phyloP scores from a whole-genome alignment of 2,888 invertebrate genomes.

The Pristionchus arcanus region DNA sequence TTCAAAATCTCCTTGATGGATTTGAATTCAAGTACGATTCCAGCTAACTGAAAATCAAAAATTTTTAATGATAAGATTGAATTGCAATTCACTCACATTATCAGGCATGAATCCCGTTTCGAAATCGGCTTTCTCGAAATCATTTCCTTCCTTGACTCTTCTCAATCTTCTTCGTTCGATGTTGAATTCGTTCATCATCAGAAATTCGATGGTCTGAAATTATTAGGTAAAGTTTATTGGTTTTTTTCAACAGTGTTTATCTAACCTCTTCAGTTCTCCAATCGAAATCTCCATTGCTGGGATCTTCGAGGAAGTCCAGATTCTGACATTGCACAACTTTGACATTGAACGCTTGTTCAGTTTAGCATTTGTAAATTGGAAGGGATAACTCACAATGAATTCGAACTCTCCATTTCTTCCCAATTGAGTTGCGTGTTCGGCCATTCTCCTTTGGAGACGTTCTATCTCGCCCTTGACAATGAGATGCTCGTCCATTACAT shows the following conservation, averaged over 20 bases:
- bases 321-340: not conserved
- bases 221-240: not conserved
- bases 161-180: not conserved
- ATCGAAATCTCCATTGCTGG: not conserved
- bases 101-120: not conserved
- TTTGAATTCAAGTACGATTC: not conserved
- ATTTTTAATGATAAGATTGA: not conserved
- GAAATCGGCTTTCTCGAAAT: not conserved
- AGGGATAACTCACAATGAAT: not conserved
- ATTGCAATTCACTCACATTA: not conserved
- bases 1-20: not conserved
- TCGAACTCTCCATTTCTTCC: not conserved
- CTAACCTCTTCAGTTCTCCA: not conserved
- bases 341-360: too few relatives aligned
- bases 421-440: not conserved
- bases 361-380: not conserved
- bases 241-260: not conserved
- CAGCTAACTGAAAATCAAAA: not conserved
- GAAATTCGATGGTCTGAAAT: not conserved
- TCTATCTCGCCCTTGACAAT: not conserved
- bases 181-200: not conserved
- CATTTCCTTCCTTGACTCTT: not conserved
- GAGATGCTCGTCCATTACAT: not conserved
- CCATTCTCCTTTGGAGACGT: not conserved
- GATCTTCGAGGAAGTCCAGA: not conserved